phyloP scores from a whole-genome alignment of 2,797 vertebrate genomes.

The Steatocranus sp. region DNA sequence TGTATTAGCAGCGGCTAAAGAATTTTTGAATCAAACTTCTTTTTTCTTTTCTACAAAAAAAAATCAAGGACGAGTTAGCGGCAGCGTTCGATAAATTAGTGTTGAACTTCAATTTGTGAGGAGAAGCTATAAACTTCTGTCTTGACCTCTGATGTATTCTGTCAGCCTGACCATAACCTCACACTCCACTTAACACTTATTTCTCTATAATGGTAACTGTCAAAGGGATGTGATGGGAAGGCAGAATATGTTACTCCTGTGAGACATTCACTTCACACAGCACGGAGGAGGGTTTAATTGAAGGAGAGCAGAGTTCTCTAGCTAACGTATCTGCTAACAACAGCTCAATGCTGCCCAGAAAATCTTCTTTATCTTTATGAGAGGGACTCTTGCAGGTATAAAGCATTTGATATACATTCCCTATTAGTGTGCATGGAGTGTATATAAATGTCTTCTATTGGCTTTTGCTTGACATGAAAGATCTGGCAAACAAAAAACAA shows the following conservation, averaged over 20 bases:
- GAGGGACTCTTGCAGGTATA: neutral
- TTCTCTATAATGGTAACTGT: neutral
- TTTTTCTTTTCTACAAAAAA: neutral
- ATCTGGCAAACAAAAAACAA: slow-evolving; percentile 24
- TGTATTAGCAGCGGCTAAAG: neutral
- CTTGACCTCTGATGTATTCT: neutral
- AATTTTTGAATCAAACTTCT: neutral
- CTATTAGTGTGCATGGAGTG: neutral
- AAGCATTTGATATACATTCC: neutral
- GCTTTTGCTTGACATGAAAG: slow-evolving; percentile 14
- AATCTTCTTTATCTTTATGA: neutral
- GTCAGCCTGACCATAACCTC: neutral
- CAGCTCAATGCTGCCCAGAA: neutral
- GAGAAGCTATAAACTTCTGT: neutral
- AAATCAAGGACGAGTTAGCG: neutral
- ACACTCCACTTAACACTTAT: neutral
- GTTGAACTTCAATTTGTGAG: neutral
- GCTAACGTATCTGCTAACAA: neutral
- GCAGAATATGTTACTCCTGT: neutral
- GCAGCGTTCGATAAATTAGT: neutral
- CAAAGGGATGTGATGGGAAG: neutral
- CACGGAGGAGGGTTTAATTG: neutral
- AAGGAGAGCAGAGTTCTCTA: neutral
- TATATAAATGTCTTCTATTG: slow-evolving; percentile 23
- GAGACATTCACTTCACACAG: neutral